Evolutionary conservation across 2,888 invertebrate genomes (phyloP).

Genomic region (Bugulina stolonifera): DNA sequence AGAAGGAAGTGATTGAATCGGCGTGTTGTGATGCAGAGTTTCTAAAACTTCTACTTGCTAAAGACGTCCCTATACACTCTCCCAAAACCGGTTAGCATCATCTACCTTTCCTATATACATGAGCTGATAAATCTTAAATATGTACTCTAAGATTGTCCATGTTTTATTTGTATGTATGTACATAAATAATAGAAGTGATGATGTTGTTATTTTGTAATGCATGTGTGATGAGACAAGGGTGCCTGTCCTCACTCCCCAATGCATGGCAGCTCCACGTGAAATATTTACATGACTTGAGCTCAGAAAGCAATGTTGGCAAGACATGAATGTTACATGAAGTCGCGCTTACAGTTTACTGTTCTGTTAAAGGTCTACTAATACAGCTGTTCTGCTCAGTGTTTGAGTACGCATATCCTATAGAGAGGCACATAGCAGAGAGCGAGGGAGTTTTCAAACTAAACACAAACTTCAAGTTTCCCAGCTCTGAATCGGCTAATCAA

Average conservation of each 20-base stretch:
- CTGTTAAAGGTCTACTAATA: slow-evolving; percentile 17
- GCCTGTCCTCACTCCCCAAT: no score
- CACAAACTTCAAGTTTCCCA: not conserved
- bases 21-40: not conserved
- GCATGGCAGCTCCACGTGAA: no score
- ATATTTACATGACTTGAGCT: no score
- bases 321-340: no score
- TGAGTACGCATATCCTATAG: slow-evolving; percentile 24
- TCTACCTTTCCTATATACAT: no score
- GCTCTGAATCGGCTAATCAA: not conserved
- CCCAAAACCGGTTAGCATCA: not conserved
- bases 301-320: no score
- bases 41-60: slow-evolving; percentile 4
- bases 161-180: no score
- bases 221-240: no score
- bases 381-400: slow-evolving; percentile 13
- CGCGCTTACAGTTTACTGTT: not conserved
- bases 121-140: no score
- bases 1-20: not conserved
- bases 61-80: not conserved
- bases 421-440: slow-evolving; percentile 2
- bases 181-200: no score
- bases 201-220: no score
- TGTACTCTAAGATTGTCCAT: no score
- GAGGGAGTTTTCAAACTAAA: not conserved